A percentile compares a stretch with the other conserved stretches of the same genome.
phyloP scores from a whole-genome alignment of 2,888 invertebrate genomes.

The Conchocele bisecta region DNA sequence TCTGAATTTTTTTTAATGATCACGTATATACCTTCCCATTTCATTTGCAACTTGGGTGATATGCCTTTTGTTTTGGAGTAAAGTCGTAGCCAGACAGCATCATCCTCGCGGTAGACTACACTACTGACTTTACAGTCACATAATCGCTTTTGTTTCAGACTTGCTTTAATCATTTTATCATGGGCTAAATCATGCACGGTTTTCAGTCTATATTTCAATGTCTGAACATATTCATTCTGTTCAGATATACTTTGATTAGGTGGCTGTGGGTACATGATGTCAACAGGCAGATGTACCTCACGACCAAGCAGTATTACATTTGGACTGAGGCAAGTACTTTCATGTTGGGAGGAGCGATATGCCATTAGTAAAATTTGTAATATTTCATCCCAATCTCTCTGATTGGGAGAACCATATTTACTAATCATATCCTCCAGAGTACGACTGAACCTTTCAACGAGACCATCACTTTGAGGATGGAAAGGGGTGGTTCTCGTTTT shows the following conservation, averaged over 20 bases:
- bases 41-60: background rate
- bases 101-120: background rate
- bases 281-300: background rate
- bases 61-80: no score
- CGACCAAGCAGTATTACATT: background rate
- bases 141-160: background rate
- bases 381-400: constrained; percentile 9
- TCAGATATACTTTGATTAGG: background rate
- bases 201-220: constrained; percentile 4
- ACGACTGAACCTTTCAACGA: background rate
- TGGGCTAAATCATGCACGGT: background rate
- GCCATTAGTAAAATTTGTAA: background rate
- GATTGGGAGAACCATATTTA: background rate
- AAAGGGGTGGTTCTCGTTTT: constrained; percentile 3
- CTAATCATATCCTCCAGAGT: constrained; percentile 5
- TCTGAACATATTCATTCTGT: background rate
- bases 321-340: background rate
- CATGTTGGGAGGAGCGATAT: background rate
- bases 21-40: constrained; percentile 6
- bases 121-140: constrained; percentile 5
- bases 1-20: background rate
- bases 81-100: constrained; percentile 8
- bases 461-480: constrained; percentile 1
- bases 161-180: background rate
- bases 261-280: background rate